Evolutionary conservation across 2,797 vertebrate species (phyloP), one percentile per base, ranked within the genome.

Genomic region (Odontamblyopus rebecca): DNA sequence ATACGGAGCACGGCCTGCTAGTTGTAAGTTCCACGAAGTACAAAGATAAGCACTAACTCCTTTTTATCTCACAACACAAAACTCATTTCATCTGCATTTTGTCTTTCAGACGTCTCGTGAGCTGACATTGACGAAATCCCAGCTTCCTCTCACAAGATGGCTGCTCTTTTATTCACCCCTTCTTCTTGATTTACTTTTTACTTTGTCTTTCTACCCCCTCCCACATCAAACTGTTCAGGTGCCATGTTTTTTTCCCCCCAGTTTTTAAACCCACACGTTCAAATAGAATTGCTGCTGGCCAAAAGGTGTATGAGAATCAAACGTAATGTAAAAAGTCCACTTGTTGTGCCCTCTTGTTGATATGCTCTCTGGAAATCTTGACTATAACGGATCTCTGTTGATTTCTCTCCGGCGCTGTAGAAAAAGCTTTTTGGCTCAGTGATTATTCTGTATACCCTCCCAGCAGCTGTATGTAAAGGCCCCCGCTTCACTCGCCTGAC

Each of bases 1-100:
- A 93, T 97, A 96, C 67, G 96, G 96, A 48, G 94, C 95, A 86
- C 93, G 96, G 85, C 95, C 96, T 84, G 95, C 96, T 78, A 97
- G 96, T 93, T 97, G 96, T 97, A 85, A 94, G 96, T 94, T 80
- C 77, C n/a, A 35, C 32, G 3, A 9, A 1, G 16, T 38, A 19
- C n/a, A 54, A 6, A 61, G 54, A 54, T 50, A 5, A 51, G 16
- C 12, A 6, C n/a, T 2, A 1, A 8, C 12, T 1, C 19, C 19
- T 19, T 56, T 67, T 8, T 23, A 54, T 68, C 27, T 67, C 11
- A 5, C 29, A n/a, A 26, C 1, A 23, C 7, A 69, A 11, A 3
- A 9, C 7, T 54, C 30, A 6, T 57, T 61, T 56, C 82, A 26
- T 74, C 35, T 4, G 4, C 50, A 50, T 53, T 12, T 0, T 85